Conservation (phyloP, 1,140 invertebrate species). For the Ganaspis sp. region DNA sequence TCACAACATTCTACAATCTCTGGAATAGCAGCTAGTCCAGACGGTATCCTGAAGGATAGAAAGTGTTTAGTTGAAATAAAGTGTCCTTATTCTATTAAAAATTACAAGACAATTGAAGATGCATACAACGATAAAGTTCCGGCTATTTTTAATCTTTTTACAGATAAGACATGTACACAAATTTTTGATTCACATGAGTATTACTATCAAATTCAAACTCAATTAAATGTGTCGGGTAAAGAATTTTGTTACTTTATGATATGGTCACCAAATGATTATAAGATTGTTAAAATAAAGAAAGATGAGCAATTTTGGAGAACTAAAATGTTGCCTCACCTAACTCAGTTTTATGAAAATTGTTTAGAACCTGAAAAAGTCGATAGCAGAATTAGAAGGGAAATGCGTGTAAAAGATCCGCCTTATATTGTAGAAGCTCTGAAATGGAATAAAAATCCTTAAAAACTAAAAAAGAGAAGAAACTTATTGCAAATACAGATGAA, state of each 20-base stretch:
- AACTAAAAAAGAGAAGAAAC: background rate
- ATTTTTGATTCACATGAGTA: background rate
- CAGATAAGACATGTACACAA: background rate
- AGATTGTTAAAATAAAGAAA: background rate
- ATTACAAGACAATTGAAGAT: background rate
- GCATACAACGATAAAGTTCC: background rate
- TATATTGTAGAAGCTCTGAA: background rate
- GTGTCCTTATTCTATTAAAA: background rate
- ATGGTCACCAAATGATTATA: background rate
- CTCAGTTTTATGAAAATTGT: background rate
- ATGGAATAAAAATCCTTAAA: too few relatives aligned
- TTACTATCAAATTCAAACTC: conserved; percentile 26
- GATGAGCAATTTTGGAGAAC: background rate
- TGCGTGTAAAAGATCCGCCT: background rate
- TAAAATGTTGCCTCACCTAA: background rate
- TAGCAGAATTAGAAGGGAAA: background rate
- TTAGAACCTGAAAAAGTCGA: background rate
- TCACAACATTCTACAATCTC: background rate
- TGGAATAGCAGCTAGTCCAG: background rate
- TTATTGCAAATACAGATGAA: too few relatives aligned
- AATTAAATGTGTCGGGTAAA: background rate
- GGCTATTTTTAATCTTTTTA: background rate
- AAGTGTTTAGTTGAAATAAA: conserved; percentile 13
- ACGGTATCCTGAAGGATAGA: background rate
- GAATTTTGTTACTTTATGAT: background rate